A percentile compares a stretch with the other conserved stretches of the same genome.
These are phyloP conservation scores for Dryadula phaetusa DNA, from an alignment of 2,888 invertebrate species.

Conservation along the genomic window DNA sequence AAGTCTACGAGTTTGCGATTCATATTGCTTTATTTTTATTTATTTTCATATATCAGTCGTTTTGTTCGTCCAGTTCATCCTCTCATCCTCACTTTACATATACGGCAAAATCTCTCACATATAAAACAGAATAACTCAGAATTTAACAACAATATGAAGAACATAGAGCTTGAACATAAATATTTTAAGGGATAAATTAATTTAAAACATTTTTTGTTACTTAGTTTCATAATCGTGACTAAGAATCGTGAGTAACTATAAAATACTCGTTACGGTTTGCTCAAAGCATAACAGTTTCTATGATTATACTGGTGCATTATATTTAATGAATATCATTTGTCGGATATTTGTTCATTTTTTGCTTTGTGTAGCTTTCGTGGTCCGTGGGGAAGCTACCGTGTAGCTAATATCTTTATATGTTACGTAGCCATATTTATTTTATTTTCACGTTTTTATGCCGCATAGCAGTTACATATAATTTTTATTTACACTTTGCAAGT, in stretches of 20 bases:
- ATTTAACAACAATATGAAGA: too few species aligned
- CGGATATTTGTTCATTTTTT: not conserved
- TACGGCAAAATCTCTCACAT: too few species aligned
- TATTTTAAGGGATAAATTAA: not conserved
- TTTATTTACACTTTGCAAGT: not conserved
- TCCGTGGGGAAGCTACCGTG: not conserved
- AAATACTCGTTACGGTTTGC: slow-evolving; percentile 11
- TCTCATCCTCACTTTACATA: too few species aligned
- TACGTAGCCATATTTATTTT: not conserved
- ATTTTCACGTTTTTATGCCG: too few species aligned
- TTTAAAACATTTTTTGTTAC: slow-evolving; percentile 14
- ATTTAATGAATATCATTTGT: not conserved
- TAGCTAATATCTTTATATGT: not conserved
- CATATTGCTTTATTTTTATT: too few species aligned
- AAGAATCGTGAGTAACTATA: slow-evolving; percentile 27
- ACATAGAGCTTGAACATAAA: too few species aligned
- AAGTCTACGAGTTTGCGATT: too few species aligned
- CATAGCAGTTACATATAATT: not conserved
- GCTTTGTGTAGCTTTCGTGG: not conserved
- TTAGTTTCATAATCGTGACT: slow-evolving; percentile 23
- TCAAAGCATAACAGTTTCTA: slow-evolving; percentile 1
- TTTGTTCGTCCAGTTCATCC: too few species aligned
- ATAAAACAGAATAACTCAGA: too few species aligned
- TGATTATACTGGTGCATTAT: not conserved
- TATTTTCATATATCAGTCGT: too few species aligned